Conservation (phyloP, 2,797 vertebrate genomes). For the Ceryle rudis region DNA sequence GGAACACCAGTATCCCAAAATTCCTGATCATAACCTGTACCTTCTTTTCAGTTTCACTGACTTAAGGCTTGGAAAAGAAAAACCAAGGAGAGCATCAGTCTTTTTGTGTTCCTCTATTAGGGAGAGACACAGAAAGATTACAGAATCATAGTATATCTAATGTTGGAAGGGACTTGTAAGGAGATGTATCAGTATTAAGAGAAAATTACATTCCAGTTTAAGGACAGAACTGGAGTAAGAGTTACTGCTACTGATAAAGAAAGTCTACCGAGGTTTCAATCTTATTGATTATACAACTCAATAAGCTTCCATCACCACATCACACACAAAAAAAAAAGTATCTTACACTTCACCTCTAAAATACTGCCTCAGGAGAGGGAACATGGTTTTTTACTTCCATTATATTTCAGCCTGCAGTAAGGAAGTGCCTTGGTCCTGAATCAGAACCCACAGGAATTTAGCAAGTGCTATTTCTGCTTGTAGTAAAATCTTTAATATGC, state of each 20-base stretch:
- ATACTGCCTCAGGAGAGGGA: not conserved
- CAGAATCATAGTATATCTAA: not conserved
- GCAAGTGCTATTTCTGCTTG: conserved; percentile 47
- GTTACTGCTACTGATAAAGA: not conserved
- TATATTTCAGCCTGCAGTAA: conserved; percentile 36
- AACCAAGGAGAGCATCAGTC: not conserved
- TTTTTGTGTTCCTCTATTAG: not conserved
- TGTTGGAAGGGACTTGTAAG: not conserved
- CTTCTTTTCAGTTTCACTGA: not conserved
- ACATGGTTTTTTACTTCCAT: not conserved
- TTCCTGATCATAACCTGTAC: not conserved
- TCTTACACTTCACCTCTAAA: not conserved
- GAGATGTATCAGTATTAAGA: not conserved
- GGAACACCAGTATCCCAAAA: not conserved
- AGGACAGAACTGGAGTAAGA: not conserved
- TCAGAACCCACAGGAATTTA: conserved; percentile 48
- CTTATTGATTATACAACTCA: not conserved
- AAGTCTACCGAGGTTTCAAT: not conserved
- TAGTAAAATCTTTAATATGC: conserved; percentile 41
- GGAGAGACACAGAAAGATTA: not conserved
- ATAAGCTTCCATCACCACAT: not conserved
- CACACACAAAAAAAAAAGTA: not conserved
- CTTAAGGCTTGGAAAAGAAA: not conserved
- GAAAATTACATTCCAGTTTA: not conserved
- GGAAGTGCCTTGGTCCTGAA: conserved; percentile 41